Base-by-base conservation (phyloP, 1,140 invertebrate species). In the Pseudomyrmex flavicornis region DNA sequence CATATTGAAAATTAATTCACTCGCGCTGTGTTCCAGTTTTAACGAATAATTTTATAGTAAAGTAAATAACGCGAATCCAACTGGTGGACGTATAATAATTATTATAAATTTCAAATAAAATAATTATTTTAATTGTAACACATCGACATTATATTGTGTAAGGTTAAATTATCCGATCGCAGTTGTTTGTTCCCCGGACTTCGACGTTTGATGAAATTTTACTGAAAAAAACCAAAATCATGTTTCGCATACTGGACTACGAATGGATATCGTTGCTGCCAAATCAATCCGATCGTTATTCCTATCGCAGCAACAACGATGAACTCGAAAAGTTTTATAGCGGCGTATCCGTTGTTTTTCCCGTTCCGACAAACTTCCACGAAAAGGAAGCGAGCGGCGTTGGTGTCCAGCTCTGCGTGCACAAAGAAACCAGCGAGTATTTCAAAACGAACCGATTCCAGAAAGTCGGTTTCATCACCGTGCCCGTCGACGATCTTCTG, bases 261-360 rank as follows among this genome's bases (percentile, higher is more conserved):
- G 88, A 93, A 20, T 93, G 92, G 93, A 90, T 77, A 2, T 66
- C 83, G 1, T 12, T 93, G 8, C 52, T 26, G 22, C 91, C 93
- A 0, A 85, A 92, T 13, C 88, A 90, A 3, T 56, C 35, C 0
- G 91, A 93, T 85, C 89, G 83, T 50, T 75, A 63, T 4, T 46
- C 76, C 7, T 92, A 93, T 54, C 82, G 68, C 2, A 92, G 92
- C 15, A 91, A 90, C 7, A 90, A 88, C 59, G 83, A 72, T 3
- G 86, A 91, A 44, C 86, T 80, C 44, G 91, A 93, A 20, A 22
- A 61, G 0, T 93, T 93, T 48, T 72, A 93, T 74, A 91, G 92
- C 12, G 93, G 93, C 1, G 90, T 79, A 74, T 93, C 93, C 1
- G 65, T 93, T 12, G 82, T 93, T 7, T 92, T 93, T 56, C 68